Percentiles rank a stretch among this genome's conserved stretches.
phyloP scores from a whole-genome alignment of 1,140 invertebrate genomes.

The Phocides pigmalion region DNA sequence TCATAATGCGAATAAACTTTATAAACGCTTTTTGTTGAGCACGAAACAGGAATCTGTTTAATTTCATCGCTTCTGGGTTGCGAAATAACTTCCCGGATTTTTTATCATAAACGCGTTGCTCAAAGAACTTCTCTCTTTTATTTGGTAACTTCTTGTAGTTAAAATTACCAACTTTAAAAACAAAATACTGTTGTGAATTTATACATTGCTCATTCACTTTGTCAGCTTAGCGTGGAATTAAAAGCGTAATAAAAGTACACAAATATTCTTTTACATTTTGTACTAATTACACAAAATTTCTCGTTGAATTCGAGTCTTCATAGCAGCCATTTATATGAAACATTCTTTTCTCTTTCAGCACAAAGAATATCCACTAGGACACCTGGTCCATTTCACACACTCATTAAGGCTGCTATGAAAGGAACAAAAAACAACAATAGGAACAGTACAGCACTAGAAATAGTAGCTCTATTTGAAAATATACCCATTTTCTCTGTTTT shows the following conservation, averaged over 20 bases:
- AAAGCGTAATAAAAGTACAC: background rate
- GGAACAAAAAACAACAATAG: constrained; percentile 44
- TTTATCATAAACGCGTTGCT: constrained; percentile 19
- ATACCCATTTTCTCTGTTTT: constrained; percentile 42
- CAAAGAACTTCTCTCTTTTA: constrained; percentile 1
- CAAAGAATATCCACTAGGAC: constrained; percentile 35
- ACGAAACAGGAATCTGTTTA: constrained; percentile 24
- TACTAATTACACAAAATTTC: constrained; percentile 19
- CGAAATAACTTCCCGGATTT: constrained; percentile 13
- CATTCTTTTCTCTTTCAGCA: constrained; percentile 20
- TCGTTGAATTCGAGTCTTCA: background rate
- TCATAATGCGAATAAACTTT: constrained; percentile 34
- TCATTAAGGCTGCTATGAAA: constrained; percentile 45
- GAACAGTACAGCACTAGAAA: constrained; percentile 38
- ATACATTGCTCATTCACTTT: background rate
- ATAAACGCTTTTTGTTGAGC: constrained; percentile 22
- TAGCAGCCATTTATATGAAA: constrained; percentile 10
- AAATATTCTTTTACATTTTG: background rate
- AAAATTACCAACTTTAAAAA: background rate
- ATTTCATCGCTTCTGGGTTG: constrained; percentile 23
- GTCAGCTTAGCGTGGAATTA: background rate
- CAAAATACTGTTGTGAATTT: background rate
- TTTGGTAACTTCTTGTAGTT: background rate
- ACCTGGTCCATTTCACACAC: constrained; percentile 48
- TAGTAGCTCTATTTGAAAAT: constrained; percentile 34